phyloP scores from a whole-genome alignment of 2,888 invertebrate genomes.

The Rutpela maculata region DNA sequence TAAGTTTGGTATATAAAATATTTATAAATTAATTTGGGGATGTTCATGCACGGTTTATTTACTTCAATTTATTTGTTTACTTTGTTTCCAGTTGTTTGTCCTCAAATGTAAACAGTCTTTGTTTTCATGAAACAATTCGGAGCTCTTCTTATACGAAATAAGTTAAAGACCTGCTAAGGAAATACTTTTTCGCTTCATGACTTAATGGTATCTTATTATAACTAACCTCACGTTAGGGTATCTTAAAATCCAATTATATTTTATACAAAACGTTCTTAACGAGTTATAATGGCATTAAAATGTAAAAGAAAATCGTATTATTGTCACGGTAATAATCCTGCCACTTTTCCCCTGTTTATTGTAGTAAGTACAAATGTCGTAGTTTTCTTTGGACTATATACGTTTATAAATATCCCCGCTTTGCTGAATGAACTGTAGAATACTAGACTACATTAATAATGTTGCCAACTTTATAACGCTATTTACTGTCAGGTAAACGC shows the following conservation, averaged over 20 bases:
- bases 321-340: neutral
- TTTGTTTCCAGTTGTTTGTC: constrained; percentile 32
- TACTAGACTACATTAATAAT: neutral
- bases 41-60: constrained; percentile 31
- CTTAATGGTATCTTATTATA: constrained; percentile 20
- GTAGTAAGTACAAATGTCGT: neutral
- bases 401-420: neutral
- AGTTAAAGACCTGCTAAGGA: constrained; percentile 15
- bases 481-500: neutral
- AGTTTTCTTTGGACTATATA: neutral
- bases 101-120: constrained; percentile 58
- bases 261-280: constrained; percentile 12
- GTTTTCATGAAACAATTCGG: constrained; percentile 40
- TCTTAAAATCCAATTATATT: constrained; percentile 22
- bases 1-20: constrained; percentile 24
- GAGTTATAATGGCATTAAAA: neutral
- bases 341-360: constrained; percentile 2
- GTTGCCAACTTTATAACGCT: neutral
- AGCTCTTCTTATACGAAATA: constrained; percentile 16
- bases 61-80: constrained; percentile 38
- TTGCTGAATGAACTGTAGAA: neutral
- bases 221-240: constrained; percentile 16
- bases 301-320: constrained; percentile 21
- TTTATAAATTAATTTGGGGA: constrained; percentile 37
- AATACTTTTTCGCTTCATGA: constrained; percentile 11